Evolutionary conservation across 64 coral and sea anemone species (phyloP).

Genomic region (Acropora yongei): DNA sequence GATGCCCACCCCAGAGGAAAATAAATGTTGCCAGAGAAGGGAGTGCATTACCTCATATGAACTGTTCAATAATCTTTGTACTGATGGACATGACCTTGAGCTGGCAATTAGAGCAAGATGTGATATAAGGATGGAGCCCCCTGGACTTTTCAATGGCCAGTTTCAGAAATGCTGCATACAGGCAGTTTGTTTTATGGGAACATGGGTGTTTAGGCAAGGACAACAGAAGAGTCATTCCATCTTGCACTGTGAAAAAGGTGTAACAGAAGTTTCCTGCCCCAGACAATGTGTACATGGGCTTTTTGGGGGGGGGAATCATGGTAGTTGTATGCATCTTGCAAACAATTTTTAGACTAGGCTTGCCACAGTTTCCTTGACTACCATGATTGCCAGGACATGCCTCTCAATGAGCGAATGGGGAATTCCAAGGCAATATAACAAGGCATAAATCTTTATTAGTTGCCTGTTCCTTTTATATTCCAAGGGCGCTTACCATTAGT

Average conservation of each 20-base stretch:
- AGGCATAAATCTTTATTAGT: not conserved
- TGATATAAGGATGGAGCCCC: not conserved
- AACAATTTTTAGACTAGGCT: not conserved
- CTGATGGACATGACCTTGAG: not conserved
- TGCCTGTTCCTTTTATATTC: not conserved
- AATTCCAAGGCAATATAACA: not conserved
- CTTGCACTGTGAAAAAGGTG: not conserved
- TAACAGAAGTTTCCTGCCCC: not conserved
- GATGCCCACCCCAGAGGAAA: not conserved
- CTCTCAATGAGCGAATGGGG: not conserved
- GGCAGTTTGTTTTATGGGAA: conserved; percentile 4
- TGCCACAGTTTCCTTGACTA: not conserved
- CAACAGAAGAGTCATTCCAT: conserved; percentile 11
- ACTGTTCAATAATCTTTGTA: not conserved
- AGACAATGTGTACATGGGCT: conserved; percentile 4
- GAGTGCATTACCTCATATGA: conserved; percentile 4
- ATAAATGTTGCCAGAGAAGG: not conserved
- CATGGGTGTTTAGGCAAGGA: not conserved
- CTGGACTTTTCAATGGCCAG: not conserved
- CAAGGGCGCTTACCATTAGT: not conserved
- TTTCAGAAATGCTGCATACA: not conserved
- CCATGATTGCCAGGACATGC: not conserved
- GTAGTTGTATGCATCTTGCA: not conserved
- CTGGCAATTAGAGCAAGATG: not conserved
- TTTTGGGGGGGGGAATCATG: not conserved